Percentiles rank a stretch among this genome's conserved stretches.
phyloP scores from a whole-genome alignment of 2,888 invertebrate species.

The Dryococelus australis region DNA sequence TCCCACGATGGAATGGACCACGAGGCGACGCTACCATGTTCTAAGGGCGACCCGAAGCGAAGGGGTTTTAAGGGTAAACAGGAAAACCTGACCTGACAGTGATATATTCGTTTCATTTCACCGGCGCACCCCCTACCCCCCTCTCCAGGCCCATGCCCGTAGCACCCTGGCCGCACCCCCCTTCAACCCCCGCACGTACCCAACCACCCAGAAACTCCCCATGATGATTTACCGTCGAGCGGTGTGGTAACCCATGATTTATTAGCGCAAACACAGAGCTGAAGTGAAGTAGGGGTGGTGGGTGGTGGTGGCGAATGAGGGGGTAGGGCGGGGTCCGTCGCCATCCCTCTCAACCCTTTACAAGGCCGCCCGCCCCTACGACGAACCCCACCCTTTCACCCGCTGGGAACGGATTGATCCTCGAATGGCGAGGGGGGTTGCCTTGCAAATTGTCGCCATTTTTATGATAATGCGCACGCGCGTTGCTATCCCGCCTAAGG shows the following conservation, averaged over 20 bases:
- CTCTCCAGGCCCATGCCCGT: slow-evolving; percentile 34
- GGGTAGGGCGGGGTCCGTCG: slow-evolving; percentile 43
- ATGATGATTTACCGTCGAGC: slow-evolving; percentile 72
- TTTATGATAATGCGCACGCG: background rate
- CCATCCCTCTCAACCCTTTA: slow-evolving; percentile 33
- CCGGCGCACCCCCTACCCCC: slow-evolving; percentile 61
- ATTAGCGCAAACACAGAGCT: slow-evolving; percentile 55
- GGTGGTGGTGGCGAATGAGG: slow-evolving; percentile 31
- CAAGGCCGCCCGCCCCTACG: background rate
- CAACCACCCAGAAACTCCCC: slow-evolving; percentile 54
- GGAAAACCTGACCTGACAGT: slow-evolving; percentile 55
- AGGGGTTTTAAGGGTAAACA: slow-evolving; percentile 18
- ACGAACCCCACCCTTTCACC: background rate
- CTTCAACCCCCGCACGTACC: slow-evolving; percentile 51
- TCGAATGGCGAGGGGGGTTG: background rate
- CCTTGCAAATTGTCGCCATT: background rate
- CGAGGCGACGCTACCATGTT: background rate
- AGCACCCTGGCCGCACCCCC: slow-evolving; percentile 52
- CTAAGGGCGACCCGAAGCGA: background rate
- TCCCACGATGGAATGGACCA: too few relatives aligned
- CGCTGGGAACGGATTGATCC: background rate
- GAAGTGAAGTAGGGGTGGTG: too few relatives aligned
- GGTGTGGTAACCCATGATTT: slow-evolving; percentile 75
- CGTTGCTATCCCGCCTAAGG: background rate
- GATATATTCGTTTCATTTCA: slow-evolving; percentile 63